Evolutionary conservation across 2,113 vertebrate genomes (phyloP).

Genomic region (Ia io): DNA sequence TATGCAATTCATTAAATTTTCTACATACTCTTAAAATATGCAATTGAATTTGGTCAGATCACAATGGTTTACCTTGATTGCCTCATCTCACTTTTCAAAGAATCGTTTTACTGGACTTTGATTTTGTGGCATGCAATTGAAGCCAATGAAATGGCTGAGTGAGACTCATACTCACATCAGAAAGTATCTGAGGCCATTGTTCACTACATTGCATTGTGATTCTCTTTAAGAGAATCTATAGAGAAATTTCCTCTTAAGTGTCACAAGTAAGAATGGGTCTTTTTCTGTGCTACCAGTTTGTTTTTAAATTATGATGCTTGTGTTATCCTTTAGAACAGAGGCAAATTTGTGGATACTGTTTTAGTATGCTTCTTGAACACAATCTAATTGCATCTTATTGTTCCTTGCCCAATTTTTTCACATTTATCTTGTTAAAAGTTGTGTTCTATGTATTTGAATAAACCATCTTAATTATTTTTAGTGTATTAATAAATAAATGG

Average conservation of each 20-base stretch:
- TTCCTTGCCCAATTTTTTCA: neutral
- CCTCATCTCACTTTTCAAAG: neutral
- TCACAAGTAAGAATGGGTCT: neutral
- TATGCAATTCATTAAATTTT: neutral
- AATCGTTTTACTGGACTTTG: neutral
- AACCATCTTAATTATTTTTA: neutral
- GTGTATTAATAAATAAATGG: neutral
- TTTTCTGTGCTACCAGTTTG: neutral
- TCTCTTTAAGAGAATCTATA: neutral
- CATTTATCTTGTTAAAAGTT: neutral
- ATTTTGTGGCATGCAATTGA: neutral
- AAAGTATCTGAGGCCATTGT: neutral
- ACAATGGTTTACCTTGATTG: neutral
- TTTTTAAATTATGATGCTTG: neutral
- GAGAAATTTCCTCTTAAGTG: conserved; percentile 21
- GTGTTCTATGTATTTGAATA: neutral
- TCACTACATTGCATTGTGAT: neutral
- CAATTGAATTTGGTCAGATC: neutral
- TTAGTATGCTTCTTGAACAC: neutral
- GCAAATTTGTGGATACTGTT: neutral
- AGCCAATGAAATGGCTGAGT: neutral
- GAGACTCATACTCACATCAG: neutral
- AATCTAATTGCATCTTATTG: neutral
- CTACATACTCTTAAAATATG: conserved; percentile 24
- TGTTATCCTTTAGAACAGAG: neutral